Evolutionary conservation across 1,140 invertebrate species (phyloP), one percentile per base, ranked within the genome.

Genomic region (Muscidifurax raptorellus): DNA sequence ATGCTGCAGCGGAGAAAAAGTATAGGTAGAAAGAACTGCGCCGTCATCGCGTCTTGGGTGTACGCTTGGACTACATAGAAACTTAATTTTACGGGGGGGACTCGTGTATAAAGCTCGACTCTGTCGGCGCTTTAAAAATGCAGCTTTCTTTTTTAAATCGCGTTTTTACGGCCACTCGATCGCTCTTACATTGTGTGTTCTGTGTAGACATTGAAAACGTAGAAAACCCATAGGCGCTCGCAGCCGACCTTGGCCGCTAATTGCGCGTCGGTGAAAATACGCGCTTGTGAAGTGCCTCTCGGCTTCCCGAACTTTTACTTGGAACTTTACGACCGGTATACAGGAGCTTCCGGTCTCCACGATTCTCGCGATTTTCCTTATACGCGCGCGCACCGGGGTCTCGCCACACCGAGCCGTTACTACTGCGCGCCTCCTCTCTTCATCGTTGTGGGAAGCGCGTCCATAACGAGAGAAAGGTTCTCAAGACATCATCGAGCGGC

Each of bases 401-500:
- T 69, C 28, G 27, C 27, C 27, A 5, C 13, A 69, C 27, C 66
- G 25, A 10, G 27, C 27, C 66, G 27, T 69, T 69, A 69, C 66
- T 69, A 69, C 66, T 69, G 66, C 27, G 12, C 27, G 27, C 66
- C 64, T 66, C 44, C 12, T 47, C 44, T n/a, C n/a, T n/a, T n/a
- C n/a, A n/a, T 47, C 44, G 44, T 47, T 47, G 44, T 47, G 44
- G 44, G 44, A 47, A 47, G 52, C 52, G 52, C 18, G 52, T 59
- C n/a, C n/a, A 59, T 59, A 59, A 59, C 52, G 52, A 59, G 52
- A 59, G 52, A 59, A 30, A 69, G 66, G 28, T 69, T 69, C 66
- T 27, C 66, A 69, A 69, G 66, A 69, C 30, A 69, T 15, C 30
- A 69, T 15, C 9, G 12, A 0, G 66, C 52, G 52, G 22, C 69